These are phyloP conservation scores for Rhabdomys pumilio DNA, from an alignment of 2,797 vertebrate genomes.

Conservation along the genomic window DNA sequence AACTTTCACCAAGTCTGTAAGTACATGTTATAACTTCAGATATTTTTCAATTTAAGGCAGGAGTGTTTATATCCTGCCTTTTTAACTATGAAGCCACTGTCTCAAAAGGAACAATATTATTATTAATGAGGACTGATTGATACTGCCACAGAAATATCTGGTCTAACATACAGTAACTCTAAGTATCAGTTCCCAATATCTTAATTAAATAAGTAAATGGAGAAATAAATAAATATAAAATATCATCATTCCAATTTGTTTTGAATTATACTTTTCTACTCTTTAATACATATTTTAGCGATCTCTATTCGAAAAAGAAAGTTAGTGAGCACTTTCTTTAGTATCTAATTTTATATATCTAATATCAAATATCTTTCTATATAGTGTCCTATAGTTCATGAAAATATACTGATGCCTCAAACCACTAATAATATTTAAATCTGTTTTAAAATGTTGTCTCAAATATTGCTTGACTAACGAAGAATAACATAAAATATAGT, in stretches of 20 bases:
- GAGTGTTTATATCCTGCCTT: too few species aligned
- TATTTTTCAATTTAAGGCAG: neutral
- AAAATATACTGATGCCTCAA: neutral
- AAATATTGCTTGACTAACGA: neutral
- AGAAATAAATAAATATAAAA: neutral
- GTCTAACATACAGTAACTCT: neutral
- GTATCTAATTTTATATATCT: neutral
- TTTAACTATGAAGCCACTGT: neutral
- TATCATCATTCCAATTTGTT: neutral
- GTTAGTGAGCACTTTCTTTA: neutral
- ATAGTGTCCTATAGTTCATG: neutral
- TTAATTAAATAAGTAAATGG: neutral
- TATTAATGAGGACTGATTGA: neutral
- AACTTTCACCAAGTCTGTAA: neutral
- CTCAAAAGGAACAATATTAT: neutral
- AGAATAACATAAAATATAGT: neutral
- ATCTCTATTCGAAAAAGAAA: accelerated
- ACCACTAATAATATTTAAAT: neutral
- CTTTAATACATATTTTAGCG: neutral
- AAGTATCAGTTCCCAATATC: neutral
- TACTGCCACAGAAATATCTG: neutral
- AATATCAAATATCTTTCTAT: neutral
- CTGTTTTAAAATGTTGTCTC: neutral
- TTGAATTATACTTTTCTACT: neutral
- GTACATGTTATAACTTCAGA: neutral